Conservation (phyloP, 1,140 invertebrate species). For the Drosophila elegans region DNA sequence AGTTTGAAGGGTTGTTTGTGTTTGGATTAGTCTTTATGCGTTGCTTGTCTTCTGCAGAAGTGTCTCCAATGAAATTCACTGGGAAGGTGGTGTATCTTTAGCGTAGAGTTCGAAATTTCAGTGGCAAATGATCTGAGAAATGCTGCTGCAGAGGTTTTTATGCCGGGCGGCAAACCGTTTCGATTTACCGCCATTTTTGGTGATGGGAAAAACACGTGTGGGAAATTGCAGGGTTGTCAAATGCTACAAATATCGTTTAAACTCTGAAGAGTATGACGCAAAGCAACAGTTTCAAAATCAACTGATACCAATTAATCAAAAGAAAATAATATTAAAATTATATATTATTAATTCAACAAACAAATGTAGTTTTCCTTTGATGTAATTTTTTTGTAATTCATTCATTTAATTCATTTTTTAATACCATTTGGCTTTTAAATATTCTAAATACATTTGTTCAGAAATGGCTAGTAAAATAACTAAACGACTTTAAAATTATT, state of each 20-base stretch:
- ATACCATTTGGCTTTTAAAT: no score
- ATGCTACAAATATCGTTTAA: not conserved
- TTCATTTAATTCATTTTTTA: no score
- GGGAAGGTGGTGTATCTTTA: not conserved
- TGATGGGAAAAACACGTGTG: conserved; percentile 6
- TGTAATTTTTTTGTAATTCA: no score
- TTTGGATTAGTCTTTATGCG: conserved; percentile 3
- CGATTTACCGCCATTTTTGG: conserved; percentile 61
- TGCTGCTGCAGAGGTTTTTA: conserved; percentile 39
- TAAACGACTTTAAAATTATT: no score
- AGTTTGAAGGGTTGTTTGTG: conserved; percentile 47
- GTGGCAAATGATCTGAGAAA: conserved; percentile 41
- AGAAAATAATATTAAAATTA: no score
- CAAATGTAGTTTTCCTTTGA: no score
- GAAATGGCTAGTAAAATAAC: no score
- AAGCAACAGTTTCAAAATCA: no score
- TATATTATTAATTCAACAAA: no score
- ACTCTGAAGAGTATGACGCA: fast-evolving
- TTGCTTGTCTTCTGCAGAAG: not conserved
- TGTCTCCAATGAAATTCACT: conserved; percentile 14
- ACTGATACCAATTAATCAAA: no score
- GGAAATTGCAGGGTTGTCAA: conserved; percentile 4
- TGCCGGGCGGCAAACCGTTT: conserved; percentile 53
- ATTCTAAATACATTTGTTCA: no score
- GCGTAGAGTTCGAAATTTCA: conserved; percentile 9